A percentile compares a stretch with the other conserved stretches of the same genome.
These are phyloP conservation scores for Hylia prasina DNA, from an alignment of 2,113 vertebrate species.

Conservation along the genomic window DNA sequence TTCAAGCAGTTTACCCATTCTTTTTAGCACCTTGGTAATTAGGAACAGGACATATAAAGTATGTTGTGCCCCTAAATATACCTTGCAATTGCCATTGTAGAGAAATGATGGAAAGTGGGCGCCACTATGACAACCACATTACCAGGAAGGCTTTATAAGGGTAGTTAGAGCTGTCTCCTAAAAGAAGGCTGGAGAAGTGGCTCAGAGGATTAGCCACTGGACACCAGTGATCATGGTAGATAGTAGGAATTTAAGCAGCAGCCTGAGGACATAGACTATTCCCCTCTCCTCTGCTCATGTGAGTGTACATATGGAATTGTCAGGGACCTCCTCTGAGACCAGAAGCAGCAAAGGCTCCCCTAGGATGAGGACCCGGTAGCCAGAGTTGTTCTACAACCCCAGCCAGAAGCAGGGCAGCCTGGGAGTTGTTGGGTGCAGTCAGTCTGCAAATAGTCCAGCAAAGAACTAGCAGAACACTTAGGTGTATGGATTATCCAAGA, in stretches of 20 bases:
- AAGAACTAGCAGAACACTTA: not conserved
- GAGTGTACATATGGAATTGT: not conserved
- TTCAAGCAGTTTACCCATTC: not conserved
- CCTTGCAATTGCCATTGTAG: not conserved
- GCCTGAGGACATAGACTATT: not conserved
- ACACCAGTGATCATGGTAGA: not conserved
- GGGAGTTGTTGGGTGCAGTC: too few relatives aligned
- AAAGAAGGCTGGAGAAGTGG: not conserved
- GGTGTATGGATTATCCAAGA: not conserved
- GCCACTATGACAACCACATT: not conserved
- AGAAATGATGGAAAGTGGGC: not conserved
- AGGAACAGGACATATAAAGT: not conserved
- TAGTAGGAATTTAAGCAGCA: not conserved
- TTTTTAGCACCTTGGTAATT: conserved; percentile 1
- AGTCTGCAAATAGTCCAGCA: not conserved
- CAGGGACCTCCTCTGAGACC: not conserved
- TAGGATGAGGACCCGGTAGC: not conserved
- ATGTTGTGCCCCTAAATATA: not conserved
- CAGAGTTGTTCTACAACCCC: not conserved
- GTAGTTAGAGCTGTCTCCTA: not conserved
- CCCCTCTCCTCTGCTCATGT: not conserved
- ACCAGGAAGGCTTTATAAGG: not conserved
- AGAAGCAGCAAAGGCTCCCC: not conserved
- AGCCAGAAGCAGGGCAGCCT: not conserved
- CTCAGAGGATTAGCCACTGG: not conserved